phyloP scores from a whole-genome alignment of 2,888 invertebrate genomes.

The Nomada ruficornis region DNA sequence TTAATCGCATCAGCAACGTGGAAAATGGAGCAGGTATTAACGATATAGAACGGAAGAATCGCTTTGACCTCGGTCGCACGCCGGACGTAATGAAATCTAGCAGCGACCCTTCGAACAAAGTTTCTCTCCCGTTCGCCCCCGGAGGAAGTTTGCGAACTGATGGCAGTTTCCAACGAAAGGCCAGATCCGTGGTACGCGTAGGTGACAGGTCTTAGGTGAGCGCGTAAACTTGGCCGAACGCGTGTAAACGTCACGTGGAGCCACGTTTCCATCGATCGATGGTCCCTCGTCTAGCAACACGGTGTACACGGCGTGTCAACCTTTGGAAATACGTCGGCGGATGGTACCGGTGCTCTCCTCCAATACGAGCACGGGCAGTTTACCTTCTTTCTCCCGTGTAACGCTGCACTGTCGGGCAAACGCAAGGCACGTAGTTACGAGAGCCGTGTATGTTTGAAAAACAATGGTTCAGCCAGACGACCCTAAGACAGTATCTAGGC shows the following conservation, averaged over 20 bases:
- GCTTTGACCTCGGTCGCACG: constrained; percentile 13
- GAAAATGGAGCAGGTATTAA: constrained; percentile 2
- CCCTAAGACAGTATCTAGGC: constrained; percentile 53
- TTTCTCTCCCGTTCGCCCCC: constrained; percentile 10
- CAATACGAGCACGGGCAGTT: constrained; percentile 4
- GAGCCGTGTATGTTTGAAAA: constrained; percentile 52
- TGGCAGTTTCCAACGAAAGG: constrained; percentile 50
- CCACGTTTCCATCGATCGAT: constrained; percentile 62
- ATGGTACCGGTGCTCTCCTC: constrained; percentile 24
- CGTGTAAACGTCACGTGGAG: constrained; percentile 56
- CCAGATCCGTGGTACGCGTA: not conserved
- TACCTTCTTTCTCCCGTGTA: constrained; percentile 44
- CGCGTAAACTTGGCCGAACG: constrained; percentile 59
- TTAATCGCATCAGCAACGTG: not conserved
- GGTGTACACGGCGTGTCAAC: not conserved
- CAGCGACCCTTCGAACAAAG: constrained; percentile 14
- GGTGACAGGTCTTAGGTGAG: constrained; percentile 19
- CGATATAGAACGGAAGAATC: constrained; percentile 13
- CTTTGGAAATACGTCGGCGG: constrained; percentile 35
- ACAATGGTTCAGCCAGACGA: constrained; percentile 60
- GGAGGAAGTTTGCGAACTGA: constrained; percentile 32
- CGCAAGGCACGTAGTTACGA: constrained; percentile 29
- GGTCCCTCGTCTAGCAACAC: constrained; percentile 23
- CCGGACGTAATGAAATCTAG: constrained; percentile 33
- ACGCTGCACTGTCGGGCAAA: constrained; percentile 25